These are phyloP conservation scores for Pagrus major DNA, from an alignment of 2,113 vertebrate genomes.

Conservation along the genomic window DNA sequence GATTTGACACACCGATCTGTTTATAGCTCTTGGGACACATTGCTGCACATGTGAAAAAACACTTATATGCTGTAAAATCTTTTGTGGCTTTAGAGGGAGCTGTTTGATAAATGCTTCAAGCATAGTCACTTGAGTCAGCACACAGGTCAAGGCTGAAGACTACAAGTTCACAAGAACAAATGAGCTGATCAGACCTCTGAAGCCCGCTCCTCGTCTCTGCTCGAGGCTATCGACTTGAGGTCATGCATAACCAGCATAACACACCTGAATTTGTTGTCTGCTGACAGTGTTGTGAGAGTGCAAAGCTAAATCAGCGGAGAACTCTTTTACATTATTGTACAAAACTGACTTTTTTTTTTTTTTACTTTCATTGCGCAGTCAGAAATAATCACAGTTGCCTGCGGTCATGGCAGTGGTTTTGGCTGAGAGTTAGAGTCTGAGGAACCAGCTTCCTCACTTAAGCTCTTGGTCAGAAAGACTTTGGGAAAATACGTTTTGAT, in stretches of 20 bases:
- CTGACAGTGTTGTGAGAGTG: neutral
- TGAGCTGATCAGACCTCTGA: neutral
- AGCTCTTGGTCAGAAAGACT: neutral
- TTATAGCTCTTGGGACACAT: too few relatives aligned
- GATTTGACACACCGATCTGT: too few relatives aligned
- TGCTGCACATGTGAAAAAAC: too few relatives aligned
- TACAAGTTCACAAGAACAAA: too few relatives aligned
- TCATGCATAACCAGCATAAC: too few relatives aligned
- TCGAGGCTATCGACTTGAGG: neutral
- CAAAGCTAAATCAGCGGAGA: neutral
- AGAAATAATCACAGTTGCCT: neutral
- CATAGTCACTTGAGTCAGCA: neutral
- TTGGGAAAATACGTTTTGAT: neutral
- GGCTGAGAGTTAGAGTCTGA: neutral
- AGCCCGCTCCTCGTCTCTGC: too few relatives aligned
- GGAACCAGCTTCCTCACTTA: neutral
- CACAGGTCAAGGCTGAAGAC: neutral
- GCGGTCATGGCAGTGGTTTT: neutral
- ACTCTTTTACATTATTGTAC: neutral
- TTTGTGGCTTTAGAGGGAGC: too few relatives aligned
- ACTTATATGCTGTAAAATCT: too few relatives aligned
- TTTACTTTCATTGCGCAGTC: neutral
- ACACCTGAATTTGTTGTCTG: neutral
- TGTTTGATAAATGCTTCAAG: neutral
- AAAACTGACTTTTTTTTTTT: neutral